Evolutionary conservation across 2,797 vertebrate species (phyloP).

Genomic region (Acropternis orthonyx): DNA sequence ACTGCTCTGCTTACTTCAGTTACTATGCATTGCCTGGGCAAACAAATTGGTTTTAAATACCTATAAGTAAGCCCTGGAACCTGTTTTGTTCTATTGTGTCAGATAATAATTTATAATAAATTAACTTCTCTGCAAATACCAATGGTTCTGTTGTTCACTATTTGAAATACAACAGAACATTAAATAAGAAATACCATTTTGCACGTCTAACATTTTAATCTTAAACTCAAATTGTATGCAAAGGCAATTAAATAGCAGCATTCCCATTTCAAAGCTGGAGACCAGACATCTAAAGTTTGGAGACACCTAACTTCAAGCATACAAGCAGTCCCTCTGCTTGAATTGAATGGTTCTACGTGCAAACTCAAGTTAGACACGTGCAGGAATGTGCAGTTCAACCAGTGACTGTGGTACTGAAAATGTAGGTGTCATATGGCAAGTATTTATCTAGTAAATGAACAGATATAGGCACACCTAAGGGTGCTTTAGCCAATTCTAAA

Average conservation of each 20-base stretch:
- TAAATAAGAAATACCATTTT: background rate
- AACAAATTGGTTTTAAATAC: background rate
- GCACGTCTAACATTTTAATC: background rate
- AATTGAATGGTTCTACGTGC: background rate
- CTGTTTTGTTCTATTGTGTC: background rate
- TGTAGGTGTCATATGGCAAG: background rate
- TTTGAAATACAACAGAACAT: background rate
- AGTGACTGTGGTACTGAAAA: background rate
- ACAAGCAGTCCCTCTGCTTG: background rate
- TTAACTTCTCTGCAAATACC: background rate
- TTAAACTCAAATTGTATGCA: background rate
- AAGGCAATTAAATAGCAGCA: background rate
- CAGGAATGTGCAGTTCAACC: background rate
- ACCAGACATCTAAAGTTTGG: background rate
- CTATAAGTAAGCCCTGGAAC: background rate
- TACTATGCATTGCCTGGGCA: background rate
- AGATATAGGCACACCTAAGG: background rate
- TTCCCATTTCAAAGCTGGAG: background rate
- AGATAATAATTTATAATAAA: constrained; percentile 14
- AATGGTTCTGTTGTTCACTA: background rate
- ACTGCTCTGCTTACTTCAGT: background rate
- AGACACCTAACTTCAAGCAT: background rate
- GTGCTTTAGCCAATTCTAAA: background rate
- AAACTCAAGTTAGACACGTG: background rate
- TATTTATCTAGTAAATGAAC: background rate